phyloP scores from a whole-genome alignment of 1,140 invertebrate genomes.

The Orchesella cincta region DNA sequence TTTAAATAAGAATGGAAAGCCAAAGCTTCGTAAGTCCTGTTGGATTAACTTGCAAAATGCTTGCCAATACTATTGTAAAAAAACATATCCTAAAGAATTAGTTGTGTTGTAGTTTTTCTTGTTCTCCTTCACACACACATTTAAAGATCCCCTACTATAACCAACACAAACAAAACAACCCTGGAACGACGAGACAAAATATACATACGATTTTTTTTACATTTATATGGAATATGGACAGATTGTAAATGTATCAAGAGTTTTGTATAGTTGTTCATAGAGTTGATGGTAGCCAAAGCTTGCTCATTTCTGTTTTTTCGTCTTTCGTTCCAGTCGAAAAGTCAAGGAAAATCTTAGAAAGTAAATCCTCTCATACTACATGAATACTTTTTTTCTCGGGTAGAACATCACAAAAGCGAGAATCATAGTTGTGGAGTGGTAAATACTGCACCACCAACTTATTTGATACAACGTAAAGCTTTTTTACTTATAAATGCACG shows the following conservation, averaged over 20 bases:
- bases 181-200: no score
- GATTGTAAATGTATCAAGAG: no score
- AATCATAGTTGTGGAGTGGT: neutral
- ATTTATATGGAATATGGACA: no score
- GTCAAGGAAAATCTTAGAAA: neutral
- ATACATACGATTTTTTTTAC: no score
- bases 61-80: neutral
- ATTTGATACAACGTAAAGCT: constrained; percentile 7
- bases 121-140: neutral
- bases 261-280: no score
- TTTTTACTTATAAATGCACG: neutral
- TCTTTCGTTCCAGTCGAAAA: neutral
- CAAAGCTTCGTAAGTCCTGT: no score
- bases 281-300: no score
- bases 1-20: neutral
- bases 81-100: neutral
- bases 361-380: neutral
- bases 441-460: neutral
- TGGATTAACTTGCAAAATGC: neutral
- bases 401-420: neutral
- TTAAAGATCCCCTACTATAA: no score
- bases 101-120: neutral
- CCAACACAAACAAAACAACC: neutral
- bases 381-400: neutral
- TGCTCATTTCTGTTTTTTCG: neutral